Conservation (phyloP, 2,797 vertebrate species). For the Manis javanica region DNA sequence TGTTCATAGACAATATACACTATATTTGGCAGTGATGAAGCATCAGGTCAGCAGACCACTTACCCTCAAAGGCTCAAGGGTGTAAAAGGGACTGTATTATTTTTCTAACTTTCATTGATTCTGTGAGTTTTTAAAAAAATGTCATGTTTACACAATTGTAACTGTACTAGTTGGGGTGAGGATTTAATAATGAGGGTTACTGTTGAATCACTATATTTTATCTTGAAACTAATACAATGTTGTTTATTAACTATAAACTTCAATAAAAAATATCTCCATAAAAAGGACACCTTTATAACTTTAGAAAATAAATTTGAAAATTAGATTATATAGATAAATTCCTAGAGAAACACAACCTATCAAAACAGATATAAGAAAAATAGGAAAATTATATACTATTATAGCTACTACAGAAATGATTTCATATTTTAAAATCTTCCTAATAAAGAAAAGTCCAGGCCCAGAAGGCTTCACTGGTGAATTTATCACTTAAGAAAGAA, state of each 20-base stretch:
- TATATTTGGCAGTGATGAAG: background rate
- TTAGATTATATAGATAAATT: background rate
- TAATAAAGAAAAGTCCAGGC: background rate
- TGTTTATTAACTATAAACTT: too few relatives aligned
- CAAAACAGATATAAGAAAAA: background rate
- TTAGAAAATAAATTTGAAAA: slow-evolving; percentile 9
- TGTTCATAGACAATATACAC: background rate
- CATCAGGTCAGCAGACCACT: background rate
- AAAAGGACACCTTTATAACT: background rate
- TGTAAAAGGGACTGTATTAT: background rate
- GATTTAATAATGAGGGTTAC: too few relatives aligned
- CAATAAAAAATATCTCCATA: background rate
- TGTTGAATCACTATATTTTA: too few relatives aligned
- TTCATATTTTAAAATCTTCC: background rate
- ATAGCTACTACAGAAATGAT: background rate
- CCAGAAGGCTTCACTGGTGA: background rate
- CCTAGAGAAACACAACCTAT: background rate
- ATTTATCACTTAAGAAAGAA: slow-evolving; percentile 36
- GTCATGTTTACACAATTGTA: too few relatives aligned
- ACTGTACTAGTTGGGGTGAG: too few relatives aligned
- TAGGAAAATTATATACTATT: slow-evolving; percentile 18
- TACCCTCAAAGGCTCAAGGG: background rate
- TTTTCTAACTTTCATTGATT: background rate
- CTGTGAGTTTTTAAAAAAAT: background rate
- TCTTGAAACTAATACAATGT: too few relatives aligned